Conservation (phyloP, 92 coral and sea anemone genomes). For the Actinernus sp. region DNA sequence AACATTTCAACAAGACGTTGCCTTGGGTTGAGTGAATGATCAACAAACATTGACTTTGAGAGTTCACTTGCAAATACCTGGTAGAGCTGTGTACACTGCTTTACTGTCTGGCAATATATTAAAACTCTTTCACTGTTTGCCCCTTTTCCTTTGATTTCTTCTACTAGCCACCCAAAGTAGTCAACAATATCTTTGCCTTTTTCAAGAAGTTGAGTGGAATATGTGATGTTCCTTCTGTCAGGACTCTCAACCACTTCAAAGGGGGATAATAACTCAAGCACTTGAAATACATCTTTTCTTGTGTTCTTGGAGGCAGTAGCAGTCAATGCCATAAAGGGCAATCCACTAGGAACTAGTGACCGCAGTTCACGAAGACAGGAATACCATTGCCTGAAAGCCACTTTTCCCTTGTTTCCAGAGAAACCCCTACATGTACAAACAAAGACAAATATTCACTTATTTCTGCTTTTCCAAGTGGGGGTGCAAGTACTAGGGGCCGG, state of each 20-base stretch:
- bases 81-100: slow-evolving; percentile 30
- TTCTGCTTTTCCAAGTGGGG: too few relatives aligned
- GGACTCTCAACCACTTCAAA: slow-evolving; percentile 21
- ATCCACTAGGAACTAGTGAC: too few relatives aligned
- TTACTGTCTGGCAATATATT: slow-evolving; percentile 41
- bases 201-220: slow-evolving; percentile 18
- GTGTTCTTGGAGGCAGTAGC: too few relatives aligned
- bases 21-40: too few relatives aligned
- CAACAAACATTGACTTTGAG: neutral
- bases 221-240: slow-evolving; percentile 13
- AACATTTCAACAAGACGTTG: slow-evolving; percentile 45
- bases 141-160: slow-evolving; percentile 5
- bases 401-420: too few relatives aligned
- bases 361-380: too few relatives aligned
- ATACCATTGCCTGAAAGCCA: too few relatives aligned
- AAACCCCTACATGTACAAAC: too few relatives aligned
- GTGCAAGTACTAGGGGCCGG: too few relatives aligned
- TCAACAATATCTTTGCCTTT: slow-evolving; percentile 6
- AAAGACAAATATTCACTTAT: too few relatives aligned
- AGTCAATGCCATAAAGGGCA: too few relatives aligned
- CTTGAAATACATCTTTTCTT: too few relatives aligned
- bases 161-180: slow-evolving; percentile 20
- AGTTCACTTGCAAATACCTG: slow-evolving; percentile 31
- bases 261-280: slow-evolving; percentile 14
- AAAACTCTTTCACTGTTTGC: slow-evolving; percentile 21